A percentile compares a stretch with the other conserved stretches of the same genome.
phyloP scores from a whole-genome alignment of 2,113 vertebrate species.

The Pangasianodon hypophthalmus region DNA sequence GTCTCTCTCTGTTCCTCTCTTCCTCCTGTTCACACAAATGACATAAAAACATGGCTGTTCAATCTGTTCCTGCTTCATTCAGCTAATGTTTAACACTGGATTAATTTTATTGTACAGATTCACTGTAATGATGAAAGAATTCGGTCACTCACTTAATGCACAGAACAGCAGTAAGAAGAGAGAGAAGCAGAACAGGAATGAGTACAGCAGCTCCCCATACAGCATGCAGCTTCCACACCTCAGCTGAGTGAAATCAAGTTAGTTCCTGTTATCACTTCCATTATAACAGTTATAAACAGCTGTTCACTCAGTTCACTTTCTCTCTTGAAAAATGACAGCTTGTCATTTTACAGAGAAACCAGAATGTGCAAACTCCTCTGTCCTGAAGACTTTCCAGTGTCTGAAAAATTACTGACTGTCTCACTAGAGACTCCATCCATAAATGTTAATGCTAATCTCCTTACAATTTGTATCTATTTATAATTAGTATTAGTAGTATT shows the following conservation, averaged over 20 bases:
- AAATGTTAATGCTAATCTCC: too few relatives aligned
- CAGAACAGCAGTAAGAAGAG: background rate
- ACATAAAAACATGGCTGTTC: background rate
- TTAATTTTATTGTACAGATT: background rate
- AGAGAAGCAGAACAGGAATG: constrained; percentile 1
- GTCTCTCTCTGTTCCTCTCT: background rate
- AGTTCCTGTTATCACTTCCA: background rate
- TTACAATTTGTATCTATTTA: too few relatives aligned
- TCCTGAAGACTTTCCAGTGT: too few relatives aligned
- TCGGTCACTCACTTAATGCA: background rate
- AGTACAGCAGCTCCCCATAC: constrained; percentile 12
- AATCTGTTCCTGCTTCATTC: background rate
- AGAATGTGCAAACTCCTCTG: too few relatives aligned
- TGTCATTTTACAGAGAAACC: too few relatives aligned
- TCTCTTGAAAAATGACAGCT: too few relatives aligned
- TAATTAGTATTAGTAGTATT: too few relatives aligned
- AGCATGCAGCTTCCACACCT: background rate
- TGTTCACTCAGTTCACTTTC: too few relatives aligned
- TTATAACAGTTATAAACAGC: too few relatives aligned
- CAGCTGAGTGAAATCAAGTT: background rate
- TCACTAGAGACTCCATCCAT: too few relatives aligned
- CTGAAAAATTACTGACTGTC: too few relatives aligned
- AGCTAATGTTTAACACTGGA: background rate
- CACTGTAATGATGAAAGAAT: background rate
- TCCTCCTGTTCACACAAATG: background rate